Percentiles rank a stretch among this genome's conserved stretches.
These are phyloP conservation scores for Vanacampus margaritifer DNA, from an alignment of 2,113 vertebrate genomes.

Conservation along the genomic window DNA sequence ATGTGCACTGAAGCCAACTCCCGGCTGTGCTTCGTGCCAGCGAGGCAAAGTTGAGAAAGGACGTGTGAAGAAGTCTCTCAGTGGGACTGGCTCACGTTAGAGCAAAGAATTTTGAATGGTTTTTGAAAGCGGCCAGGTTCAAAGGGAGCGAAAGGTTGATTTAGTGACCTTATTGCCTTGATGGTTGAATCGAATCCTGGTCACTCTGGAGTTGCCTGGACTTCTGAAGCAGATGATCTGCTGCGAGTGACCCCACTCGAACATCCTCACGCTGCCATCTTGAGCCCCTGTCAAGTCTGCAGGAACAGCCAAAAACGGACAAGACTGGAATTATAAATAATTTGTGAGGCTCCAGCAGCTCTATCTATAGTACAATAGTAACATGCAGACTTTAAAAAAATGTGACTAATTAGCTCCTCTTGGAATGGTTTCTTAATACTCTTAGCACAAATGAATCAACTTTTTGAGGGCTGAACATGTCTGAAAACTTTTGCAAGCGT, in stretches of 20 bases:
- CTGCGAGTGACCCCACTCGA: conserved; percentile 98
- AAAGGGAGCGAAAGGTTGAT: not conserved
- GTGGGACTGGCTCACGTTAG: conserved; percentile 25
- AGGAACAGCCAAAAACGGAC: not conserved
- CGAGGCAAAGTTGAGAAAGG: conserved; percentile 15
- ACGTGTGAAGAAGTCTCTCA: conserved; percentile 27
- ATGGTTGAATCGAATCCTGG: conserved; percentile 93
- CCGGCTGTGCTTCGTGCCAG: conserved; percentile 26
- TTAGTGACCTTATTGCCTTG: conserved; percentile 92
- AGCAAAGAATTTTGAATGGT: not conserved
- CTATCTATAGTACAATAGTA: too few relatives aligned
- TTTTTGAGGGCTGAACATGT: too few relatives aligned
- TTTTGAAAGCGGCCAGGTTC: not conserved
- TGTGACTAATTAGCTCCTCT: too few relatives aligned
- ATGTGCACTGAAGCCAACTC: conserved; percentile 37
- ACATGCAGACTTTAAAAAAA: too few relatives aligned
- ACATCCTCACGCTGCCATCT: conserved; percentile 97
- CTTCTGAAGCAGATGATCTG: conserved; percentile 96
- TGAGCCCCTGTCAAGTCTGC: conserved; percentile 95
- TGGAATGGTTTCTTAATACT: too few relatives aligned
- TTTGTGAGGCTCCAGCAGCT: not conserved
- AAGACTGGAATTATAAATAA: not conserved
- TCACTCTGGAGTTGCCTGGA: conserved; percentile 90
- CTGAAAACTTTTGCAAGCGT: too few relatives aligned
- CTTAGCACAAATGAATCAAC: too few relatives aligned